Conservation (phyloP, 2,113 vertebrate genomes). For the Forbesichthys agassizii region DNA sequence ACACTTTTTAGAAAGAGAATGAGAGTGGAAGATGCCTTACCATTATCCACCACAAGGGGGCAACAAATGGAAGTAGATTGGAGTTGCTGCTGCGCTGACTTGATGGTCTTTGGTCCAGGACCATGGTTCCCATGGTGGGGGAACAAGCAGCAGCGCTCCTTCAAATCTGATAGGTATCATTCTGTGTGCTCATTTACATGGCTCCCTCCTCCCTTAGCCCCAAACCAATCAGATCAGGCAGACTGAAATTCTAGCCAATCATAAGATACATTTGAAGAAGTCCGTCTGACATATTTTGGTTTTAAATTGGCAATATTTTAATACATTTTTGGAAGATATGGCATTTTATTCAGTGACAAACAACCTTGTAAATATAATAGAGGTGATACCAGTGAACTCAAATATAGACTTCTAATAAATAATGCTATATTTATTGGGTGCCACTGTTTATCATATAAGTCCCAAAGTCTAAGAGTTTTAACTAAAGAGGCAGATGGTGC, state of each 20-base stretch:
- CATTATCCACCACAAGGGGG: slow-evolving; percentile 61
- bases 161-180: slow-evolving; percentile 56
- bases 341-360: too few relatives aligned
- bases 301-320: too few relatives aligned
- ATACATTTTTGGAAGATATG: too few relatives aligned
- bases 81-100: slow-evolving; percentile 18
- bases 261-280: neutral
- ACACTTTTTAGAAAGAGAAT: neutral
- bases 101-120: neutral
- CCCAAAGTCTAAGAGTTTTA: neutral
- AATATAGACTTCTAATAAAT: too few relatives aligned
- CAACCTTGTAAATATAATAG: too few relatives aligned
- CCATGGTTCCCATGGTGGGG: slow-evolving; percentile 23
- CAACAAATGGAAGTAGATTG: slow-evolving; percentile 53
- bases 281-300: too few relatives aligned
- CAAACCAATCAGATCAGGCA: slow-evolving; percentile 35
- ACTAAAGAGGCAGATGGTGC: too few relatives aligned
- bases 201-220: neutral
- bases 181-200: slow-evolving; percentile 24
- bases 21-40: slow-evolving; percentile 23
- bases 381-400: too few relatives aligned
- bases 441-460: slow-evolving; percentile 9
- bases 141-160: slow-evolving; percentile 35
- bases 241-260: slow-evolving; percentile 9
- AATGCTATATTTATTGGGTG: slow-evolving; percentile 4